phyloP scores from a whole-genome alignment of 2,797 vertebrate species.

The Alosa sapidissima region DNA sequence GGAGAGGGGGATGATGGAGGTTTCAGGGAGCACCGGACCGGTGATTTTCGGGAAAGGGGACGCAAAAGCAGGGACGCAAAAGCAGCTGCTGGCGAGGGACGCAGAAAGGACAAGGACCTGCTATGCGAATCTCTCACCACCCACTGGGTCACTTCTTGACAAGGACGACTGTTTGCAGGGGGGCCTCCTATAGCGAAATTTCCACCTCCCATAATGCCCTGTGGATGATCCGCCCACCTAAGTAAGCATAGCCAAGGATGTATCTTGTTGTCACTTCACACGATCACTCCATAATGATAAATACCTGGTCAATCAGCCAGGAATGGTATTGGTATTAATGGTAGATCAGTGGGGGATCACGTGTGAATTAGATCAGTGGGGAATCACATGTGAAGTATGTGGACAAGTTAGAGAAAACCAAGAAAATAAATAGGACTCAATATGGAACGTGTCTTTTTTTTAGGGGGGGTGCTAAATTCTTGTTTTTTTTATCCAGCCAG shows the following conservation, averaged over 20 bases:
- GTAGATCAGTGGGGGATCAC: background rate
- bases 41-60: conserved; percentile 23
- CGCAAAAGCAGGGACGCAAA: background rate
- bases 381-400: background rate
- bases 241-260: background rate
- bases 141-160: conserved; percentile 30
- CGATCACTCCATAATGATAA: background rate
- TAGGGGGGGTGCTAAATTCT: too few relatives aligned
- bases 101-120: background rate
- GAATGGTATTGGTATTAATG: too few relatives aligned
- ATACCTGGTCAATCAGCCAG: background rate
- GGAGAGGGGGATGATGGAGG: background rate
- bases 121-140: conserved; percentile 12
- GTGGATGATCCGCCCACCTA: background rate
- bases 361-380: too few relatives aligned
- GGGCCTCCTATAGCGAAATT: background rate
- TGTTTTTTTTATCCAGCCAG: too few relatives aligned
- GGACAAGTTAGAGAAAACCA: background rate
- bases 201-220: background rate
- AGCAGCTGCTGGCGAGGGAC: background rate
- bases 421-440: background rate
- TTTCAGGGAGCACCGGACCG: background rate
- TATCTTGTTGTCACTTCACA: background rate
- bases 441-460: too few relatives aligned
- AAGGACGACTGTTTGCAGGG: background rate